Percentiles rank a stretch among this genome's conserved stretches.
These are phyloP conservation scores for Amphilophus citrinellus DNA, from an alignment of 2,113 vertebrate species.

Conservation along the genomic window DNA sequence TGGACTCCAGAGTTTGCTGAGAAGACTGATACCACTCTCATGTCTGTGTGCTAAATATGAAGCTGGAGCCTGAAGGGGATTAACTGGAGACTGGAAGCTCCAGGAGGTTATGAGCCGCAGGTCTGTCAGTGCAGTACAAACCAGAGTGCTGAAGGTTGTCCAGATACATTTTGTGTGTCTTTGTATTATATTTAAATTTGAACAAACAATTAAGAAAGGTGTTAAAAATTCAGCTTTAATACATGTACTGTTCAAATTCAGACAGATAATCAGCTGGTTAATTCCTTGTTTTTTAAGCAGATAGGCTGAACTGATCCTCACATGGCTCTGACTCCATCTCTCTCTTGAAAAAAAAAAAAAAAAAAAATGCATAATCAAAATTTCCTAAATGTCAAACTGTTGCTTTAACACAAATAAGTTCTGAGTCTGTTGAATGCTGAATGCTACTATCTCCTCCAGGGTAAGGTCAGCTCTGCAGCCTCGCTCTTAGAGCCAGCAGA, in stretches of 20 bases:
- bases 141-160: background rate
- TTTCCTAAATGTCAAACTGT: background rate
- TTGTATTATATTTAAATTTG: background rate
- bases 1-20: background rate
- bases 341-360: background rate
- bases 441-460: background rate
- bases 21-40: background rate
- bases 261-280: background rate
- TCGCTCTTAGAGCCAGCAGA: background rate
- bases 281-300: background rate
- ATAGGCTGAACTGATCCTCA: background rate
- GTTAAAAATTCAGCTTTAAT: background rate
- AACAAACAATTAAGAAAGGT: background rate
- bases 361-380: constrained; percentile 1
- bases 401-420: background rate
- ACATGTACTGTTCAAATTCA: background rate
- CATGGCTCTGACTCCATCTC: background rate
- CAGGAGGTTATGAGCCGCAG: background rate
- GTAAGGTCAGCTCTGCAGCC: background rate
- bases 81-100: background rate
- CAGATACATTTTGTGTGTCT: background rate
- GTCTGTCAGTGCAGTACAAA: background rate
- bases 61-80: background rate
- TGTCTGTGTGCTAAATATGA: background rate
- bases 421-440: background rate